A percentile compares a stretch with the other conserved stretches of the same genome.
phyloP scores from a whole-genome alignment of 2,888 invertebrate species.

The Eulithis prunata region DNA sequence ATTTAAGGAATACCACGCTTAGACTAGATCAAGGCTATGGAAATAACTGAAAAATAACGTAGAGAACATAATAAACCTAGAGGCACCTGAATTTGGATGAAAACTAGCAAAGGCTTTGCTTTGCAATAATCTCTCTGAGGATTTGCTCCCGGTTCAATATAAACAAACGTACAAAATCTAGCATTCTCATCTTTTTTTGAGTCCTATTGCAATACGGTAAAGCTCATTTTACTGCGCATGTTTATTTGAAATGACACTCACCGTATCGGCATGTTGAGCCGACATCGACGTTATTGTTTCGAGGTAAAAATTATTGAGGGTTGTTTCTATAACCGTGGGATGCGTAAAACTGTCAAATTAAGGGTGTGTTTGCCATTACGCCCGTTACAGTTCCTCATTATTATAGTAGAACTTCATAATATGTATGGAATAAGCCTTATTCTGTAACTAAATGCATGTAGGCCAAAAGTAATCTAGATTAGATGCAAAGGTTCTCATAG shows the following conservation, averaged over 20 bases:
- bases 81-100: no score
- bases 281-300: slow-evolving; percentile 25
- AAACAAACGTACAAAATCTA: background rate
- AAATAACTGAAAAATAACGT: no score
- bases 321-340: slow-evolving; percentile 18
- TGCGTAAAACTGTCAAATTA: slow-evolving; percentile 5
- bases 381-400: no score
- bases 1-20: no score
- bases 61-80: no score
- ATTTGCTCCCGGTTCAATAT: background rate
- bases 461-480: no score
- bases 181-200: background rate
- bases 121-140: background rate
- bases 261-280: background rate
- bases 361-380: background rate
- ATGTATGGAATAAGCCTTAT: no score
- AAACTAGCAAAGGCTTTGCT: background rate
- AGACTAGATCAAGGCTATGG: no score
- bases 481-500: no score
- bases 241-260: slow-evolving; percentile 1
- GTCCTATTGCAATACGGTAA: background rate
- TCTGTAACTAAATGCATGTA: no score
- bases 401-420: no score
- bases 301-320: slow-evolving; percentile 16
- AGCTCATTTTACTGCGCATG: background rate